These are phyloP conservation scores for Tinea semifulvella DNA, from an alignment of 2,888 invertebrate genomes.

Conservation along the genomic window DNA sequence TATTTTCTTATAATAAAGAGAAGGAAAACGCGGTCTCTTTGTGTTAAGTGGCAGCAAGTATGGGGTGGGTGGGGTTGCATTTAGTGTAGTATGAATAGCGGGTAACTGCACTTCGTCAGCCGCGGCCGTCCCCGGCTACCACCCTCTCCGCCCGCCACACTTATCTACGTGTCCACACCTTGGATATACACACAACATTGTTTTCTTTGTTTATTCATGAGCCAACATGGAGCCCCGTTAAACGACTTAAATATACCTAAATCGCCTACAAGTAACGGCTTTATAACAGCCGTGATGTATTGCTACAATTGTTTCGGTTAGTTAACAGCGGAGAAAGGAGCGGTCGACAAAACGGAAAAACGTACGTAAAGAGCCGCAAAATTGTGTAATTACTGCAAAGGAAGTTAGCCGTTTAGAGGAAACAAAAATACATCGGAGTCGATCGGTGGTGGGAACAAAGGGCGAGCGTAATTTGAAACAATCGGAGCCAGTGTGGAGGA, in stretches of 20 bases:
- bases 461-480: conserved; percentile 63
- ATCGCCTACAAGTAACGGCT: too few species aligned
- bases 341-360: conserved; percentile 26
- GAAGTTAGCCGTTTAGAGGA: conserved; percentile 58
- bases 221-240: not conserved
- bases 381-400: conserved; percentile 63
- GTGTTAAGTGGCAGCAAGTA: conserved; percentile 55
- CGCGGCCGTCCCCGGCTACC: conserved; percentile 58
- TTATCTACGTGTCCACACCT: conserved; percentile 11
- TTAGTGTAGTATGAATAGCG: conserved; percentile 58
- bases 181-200: not conserved
- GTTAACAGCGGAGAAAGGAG: conserved; percentile 4
- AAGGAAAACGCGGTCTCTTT: conserved; percentile 57
- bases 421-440: conserved; percentile 52
- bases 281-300: too few species aligned
- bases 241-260: too few species aligned
- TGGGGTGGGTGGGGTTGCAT: conserved; percentile 41
- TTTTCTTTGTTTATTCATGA: not conserved
- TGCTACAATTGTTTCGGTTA: conserved; percentile 3
- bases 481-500: conserved; percentile 53
- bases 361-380: conserved; percentile 44
- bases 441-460: conserved; percentile 63
- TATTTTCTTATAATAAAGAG: conserved; percentile 63
- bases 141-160: conserved; percentile 28
- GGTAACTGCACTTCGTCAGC: conserved; percentile 63